Evolutionary conservation across 2,888 invertebrate species (phyloP), one percentile per base, ranked within the genome.

Genomic region (Galeruca laticollis): DNA sequence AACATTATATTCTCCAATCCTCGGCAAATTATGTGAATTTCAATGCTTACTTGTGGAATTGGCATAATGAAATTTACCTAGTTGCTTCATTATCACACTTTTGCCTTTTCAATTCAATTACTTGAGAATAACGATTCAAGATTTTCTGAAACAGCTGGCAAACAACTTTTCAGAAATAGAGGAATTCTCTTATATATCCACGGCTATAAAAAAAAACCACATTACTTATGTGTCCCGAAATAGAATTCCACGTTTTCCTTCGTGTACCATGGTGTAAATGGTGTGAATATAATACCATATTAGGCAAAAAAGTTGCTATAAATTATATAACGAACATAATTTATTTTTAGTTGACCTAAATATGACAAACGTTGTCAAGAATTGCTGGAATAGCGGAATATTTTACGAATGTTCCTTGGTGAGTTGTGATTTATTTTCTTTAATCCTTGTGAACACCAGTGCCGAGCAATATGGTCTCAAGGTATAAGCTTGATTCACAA

Each of bases 311-410:
- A 40, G 56, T 20, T 11, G 47, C 61, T 40, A 68, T 68, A 67
- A 67, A 60, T 68, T 61, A 68, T 61, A 61, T 61, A 52, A 56
- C 61, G 43, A 56, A 62, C 68, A 59, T 57, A 68, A 68, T 68
- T 68, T 57, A 57, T 54, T 43, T 63, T 49, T 56, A 57, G 68
- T 62, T 57, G 68, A 62, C 62, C 68, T 56, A 47, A 68, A 62
- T 62, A 51, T 68, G 62, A 68, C 57, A 62, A 26, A 68, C 49
- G 57, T 57, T 52, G 21, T 43, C 52, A 33, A 35, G 21, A 35
- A 21, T 51, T 20, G 21, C 59, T 49, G 35, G 60, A 31, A 59
- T 31, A 21, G 40, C 60, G 2, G 52, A 37, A 60, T 51, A 60
- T 67, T 67, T 60, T 31, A 26, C 21, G 21, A 8, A 21, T 26